Evolutionary conservation across 2,888 invertebrate species (phyloP).

Genomic region (Drosophila paracracens): DNA sequence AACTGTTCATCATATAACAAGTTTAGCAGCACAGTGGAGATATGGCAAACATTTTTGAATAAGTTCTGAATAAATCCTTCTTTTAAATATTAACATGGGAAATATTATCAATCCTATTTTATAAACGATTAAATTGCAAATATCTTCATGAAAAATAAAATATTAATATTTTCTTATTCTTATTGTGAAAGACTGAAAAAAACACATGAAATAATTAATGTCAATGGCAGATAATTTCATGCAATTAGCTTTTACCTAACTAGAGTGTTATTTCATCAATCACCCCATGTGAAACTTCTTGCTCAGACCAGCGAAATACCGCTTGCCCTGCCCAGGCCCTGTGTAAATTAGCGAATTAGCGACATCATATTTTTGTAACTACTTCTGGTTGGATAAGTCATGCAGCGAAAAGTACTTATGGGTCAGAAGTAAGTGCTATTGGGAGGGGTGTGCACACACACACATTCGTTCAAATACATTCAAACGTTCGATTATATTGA

Average conservation of each 20-base stretch:
- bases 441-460: not conserved
- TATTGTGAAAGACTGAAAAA: not conserved
- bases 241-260: not conserved
- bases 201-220: not conserved
- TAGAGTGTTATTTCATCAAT: not conserved
- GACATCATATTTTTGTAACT: not conserved
- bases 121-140: not conserved
- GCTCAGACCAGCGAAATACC: not conserved
- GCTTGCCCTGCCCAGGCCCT: not conserved
- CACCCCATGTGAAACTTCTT: not conserved
- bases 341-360: constrained; percentile 6
- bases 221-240: not conserved
- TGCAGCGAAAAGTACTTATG: constrained; percentile 6
- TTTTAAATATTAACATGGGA: not conserved
- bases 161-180: not conserved
- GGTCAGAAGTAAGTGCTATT: not conserved
- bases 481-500: constrained; percentile 17
- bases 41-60: not conserved
- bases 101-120: not conserved
- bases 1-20: not conserved
- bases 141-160: not conserved
- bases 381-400: constrained; percentile 4
- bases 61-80: not conserved
- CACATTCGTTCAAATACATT: not conserved
- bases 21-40: not conserved